Base-by-base conservation (phyloP, 2,797 vertebrate species). In the Cheirogaleus major region DNA sequence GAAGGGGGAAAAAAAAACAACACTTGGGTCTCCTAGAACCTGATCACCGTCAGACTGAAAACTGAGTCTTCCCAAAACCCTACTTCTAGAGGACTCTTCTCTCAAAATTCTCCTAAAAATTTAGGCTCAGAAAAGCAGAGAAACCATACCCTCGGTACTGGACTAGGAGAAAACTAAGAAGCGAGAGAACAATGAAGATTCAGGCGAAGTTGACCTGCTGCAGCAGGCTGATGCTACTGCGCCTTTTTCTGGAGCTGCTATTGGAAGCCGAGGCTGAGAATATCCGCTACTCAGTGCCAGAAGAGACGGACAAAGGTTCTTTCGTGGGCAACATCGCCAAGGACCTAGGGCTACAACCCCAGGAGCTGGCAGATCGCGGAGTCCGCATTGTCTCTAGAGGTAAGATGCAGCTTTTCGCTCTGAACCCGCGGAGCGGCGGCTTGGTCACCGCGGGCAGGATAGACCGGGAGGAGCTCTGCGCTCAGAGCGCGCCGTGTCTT, bases 391-490 rank as follows among this genome's bases (percentile, higher is more conserved):
- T 98, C 85, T 97, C 97, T n/a, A 75, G 95, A 95, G 98, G 98
- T 96, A 98, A 94, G 94, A 97, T 72, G 61, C 98, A 98, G 80
- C 98, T 98, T 81, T 98, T 98, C 87, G 92, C 97, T 91, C 75
- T 98, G 73, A 98, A 98, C 91, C 41, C 81, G 30, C 84, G 96
- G 52, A 98, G 91, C 72, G 98, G 98, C 2, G 76, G 98, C 38
- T 93, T 99, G 86, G 97, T 98, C 57, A 98, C 98, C 0, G 96
- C 88, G 5, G 91, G 97, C 65, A 98, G 98, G 91, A 98, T 99
- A 97, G 99, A 99, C 83, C 97, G 98, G 18, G 99, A 99, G 92
- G 97, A 98, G 89, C 98, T 99, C 5, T 99, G 99, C 30, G 98
- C 89, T 94, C 97, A 98, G 96, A 98, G 89, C 38, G 72, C 94